Evolutionary conservation across 2,888 invertebrate species (phyloP).

Genomic region (Anarsia innoxiella): DNA sequence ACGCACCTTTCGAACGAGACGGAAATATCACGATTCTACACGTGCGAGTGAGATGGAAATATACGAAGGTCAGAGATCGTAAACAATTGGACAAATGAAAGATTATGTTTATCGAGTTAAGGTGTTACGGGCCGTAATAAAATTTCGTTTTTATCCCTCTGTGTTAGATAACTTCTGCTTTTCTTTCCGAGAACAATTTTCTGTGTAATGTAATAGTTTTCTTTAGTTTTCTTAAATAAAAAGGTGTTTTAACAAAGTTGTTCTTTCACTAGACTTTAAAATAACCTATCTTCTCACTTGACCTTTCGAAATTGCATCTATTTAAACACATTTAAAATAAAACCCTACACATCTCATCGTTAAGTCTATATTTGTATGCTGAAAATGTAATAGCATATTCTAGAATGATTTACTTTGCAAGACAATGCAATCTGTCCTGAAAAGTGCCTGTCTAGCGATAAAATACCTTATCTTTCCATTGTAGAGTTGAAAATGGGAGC

Average conservation of each 20-base stretch:
- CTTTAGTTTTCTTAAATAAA: too few relatives aligned
- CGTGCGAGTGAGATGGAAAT: constrained; percentile 28
- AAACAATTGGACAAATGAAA: constrained; percentile 69
- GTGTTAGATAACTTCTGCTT: constrained; percentile 48
- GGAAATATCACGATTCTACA: constrained; percentile 13
- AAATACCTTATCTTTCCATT: constrained; percentile 18
- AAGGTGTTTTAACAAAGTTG: too few relatives aligned
- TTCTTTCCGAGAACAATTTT: constrained; percentile 24
- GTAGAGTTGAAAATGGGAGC: constrained; percentile 13
- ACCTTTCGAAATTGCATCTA: too few relatives aligned
- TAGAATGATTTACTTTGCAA: constrained; percentile 59
- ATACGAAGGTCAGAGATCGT: constrained; percentile 37
- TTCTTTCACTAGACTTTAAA: too few relatives aligned
- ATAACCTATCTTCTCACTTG: too few relatives aligned
- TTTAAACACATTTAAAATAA: too few relatives aligned
- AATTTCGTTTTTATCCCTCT: constrained; percentile 54
- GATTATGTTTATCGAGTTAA: constrained; percentile 72
- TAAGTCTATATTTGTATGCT: constrained; percentile 6
- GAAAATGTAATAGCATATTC: constrained; percentile 28
- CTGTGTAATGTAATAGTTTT: constrained; percentile 10
- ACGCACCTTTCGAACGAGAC: constrained; percentile 45
- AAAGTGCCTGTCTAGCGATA: constrained; percentile 21
- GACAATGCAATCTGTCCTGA: constrained; percentile 70
- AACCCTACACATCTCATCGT: too few relatives aligned
- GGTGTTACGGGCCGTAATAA: constrained; percentile 62